These are phyloP conservation scores for Manduca sexta DNA, from an alignment of 1,140 invertebrate genomes.

Conservation along the genomic window DNA sequence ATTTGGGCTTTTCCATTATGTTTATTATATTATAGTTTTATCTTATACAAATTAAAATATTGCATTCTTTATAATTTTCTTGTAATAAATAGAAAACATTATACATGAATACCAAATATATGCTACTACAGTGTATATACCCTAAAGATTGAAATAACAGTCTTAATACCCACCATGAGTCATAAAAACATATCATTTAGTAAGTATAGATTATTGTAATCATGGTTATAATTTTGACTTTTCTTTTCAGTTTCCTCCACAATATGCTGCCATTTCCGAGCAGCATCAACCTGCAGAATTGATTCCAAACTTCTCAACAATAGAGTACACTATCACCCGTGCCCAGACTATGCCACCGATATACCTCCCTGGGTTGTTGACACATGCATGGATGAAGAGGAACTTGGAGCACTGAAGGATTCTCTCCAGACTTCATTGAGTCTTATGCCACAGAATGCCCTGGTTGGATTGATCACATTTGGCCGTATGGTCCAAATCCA, in stretches of 20 bases:
- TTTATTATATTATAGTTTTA: too few relatives aligned
- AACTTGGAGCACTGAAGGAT: conserved; percentile 95
- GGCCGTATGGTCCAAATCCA: conserved; percentile 97
- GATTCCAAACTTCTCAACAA: conserved; percentile 97
- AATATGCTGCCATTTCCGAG: conserved; percentile 98
- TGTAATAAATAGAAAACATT: too few relatives aligned
- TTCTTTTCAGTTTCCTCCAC: conserved; percentile 91
- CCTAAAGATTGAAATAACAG: too few relatives aligned
- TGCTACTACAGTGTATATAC: too few relatives aligned
- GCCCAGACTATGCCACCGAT: conserved; percentile 95
- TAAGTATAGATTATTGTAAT: too few relatives aligned
- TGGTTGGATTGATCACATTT: conserved; percentile 98
- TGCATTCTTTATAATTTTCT: too few relatives aligned
- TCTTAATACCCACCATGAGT: too few relatives aligned
- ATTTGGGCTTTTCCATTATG: too few relatives aligned
- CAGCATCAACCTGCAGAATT: conserved; percentile 98
- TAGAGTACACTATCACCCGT: conserved; percentile 97
- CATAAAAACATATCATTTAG: too few relatives aligned
- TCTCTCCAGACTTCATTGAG: conserved; percentile 97
- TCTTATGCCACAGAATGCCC: conserved; percentile 94
- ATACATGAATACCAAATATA: too few relatives aligned
- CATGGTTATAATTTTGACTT: too few relatives aligned
- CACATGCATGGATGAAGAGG: conserved; percentile 98
- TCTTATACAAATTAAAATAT: too few relatives aligned
- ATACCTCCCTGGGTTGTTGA: conserved; percentile 97